Evolutionary conservation across 2,888 invertebrate genomes (phyloP).

Genomic region (Oscheius sp.): DNA sequence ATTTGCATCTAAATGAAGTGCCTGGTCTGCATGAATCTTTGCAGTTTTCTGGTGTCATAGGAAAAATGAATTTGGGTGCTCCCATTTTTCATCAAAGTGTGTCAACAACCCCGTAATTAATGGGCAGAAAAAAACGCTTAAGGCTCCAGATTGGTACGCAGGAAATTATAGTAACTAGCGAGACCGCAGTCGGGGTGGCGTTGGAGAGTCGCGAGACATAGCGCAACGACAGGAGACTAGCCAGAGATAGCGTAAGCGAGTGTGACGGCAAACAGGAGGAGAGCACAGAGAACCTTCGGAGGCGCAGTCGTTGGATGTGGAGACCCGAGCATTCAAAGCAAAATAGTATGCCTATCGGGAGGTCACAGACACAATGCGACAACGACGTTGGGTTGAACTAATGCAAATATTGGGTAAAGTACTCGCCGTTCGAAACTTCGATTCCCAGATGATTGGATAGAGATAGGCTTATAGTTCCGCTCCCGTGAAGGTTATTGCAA

Average conservation of each 20-base stretch:
- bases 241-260: conserved; percentile 15
- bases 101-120: not conserved
- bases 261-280: not conserved
- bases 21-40: too few relatives aligned
- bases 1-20: not conserved
- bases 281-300: conserved; percentile 17
- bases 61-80: not conserved
- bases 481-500: not conserved
- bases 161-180: conserved; percentile 29
- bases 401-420: conserved; percentile 31
- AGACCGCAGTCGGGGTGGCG: conserved; percentile 21
- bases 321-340: conserved; percentile 14
- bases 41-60: not conserved
- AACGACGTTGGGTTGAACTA: conserved; percentile 22
- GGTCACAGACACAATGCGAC: conserved; percentile 23
- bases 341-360: not conserved
- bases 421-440: conserved; percentile 18
- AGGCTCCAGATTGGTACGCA: conserved; percentile 1
- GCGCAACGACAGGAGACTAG: conserved; percentile 4
- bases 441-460: not conserved
- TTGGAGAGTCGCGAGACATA: conserved; percentile 20
- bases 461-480: not conserved
- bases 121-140: not conserved
- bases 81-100: not conserved
- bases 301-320: conserved; percentile 18